A percentile compares a stretch with the other conserved stretches of the same genome.
Evolutionary conservation across 2,113 vertebrate genomes (phyloP).

Genomic region (Pygoscelis adeliae): DNA sequence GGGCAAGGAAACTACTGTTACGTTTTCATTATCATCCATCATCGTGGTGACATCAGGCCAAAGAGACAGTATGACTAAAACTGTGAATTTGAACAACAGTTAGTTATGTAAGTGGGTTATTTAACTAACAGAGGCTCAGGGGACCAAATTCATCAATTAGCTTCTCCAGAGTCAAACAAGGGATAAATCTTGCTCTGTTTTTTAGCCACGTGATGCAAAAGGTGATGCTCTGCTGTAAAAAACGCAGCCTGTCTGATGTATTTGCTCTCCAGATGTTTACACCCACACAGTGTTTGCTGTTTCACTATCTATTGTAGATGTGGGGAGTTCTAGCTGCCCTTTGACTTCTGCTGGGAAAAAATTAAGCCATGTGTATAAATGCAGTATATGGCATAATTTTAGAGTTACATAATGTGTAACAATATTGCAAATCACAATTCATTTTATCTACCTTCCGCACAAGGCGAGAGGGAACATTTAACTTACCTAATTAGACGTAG

Average conservation of each 20-base stretch:
- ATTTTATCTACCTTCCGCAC: not conserved
- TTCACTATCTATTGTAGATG: not conserved
- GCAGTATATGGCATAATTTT: not conserved
- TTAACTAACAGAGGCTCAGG: conserved; percentile 1
- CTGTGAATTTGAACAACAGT: not conserved
- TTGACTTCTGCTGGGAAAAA: not conserved
- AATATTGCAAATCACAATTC: not conserved
- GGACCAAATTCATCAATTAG: not conserved
- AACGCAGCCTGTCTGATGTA: not conserved
- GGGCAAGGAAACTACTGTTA: not conserved
- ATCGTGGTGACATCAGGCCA: not conserved
- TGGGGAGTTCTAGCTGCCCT: not conserved
- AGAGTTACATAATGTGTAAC: not conserved
- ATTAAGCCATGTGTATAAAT: not conserved
- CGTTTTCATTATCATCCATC: not conserved
- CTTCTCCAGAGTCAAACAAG: not conserved
- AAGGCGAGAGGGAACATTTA: not conserved
- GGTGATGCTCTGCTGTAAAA: not conserved
- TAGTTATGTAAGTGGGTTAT: conserved; percentile 30
- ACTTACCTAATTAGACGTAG: not conserved
- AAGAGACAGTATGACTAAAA: conserved; percentile 4
- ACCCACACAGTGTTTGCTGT: not conserved
- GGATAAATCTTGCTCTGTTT: not conserved
- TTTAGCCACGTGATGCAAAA: not conserved
- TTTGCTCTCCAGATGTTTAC: not conserved